Evolutionary conservation across 2,797 vertebrate genomes (phyloP).

Genomic region (Urocyon cinereoargenteus): DNA sequence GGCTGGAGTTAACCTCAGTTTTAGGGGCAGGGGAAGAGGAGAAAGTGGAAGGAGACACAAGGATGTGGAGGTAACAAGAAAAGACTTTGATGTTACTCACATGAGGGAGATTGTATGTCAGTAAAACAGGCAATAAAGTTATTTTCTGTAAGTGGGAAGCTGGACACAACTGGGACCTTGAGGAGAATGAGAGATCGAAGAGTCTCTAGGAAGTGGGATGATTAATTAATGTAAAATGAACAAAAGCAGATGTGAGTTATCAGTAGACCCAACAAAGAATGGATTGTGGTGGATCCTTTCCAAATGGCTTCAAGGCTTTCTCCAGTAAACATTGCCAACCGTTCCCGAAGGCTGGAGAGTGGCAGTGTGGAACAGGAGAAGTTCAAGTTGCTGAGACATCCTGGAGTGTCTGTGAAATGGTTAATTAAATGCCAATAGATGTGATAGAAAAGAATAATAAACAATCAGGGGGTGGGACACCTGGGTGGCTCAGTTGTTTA

Average conservation of each 20-base stretch:
- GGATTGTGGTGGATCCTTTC: background rate
- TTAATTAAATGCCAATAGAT: background rate
- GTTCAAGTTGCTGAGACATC: background rate
- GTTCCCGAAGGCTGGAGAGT: background rate
- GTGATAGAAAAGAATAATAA: background rate
- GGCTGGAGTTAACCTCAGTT: background rate
- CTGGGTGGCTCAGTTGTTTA: too few species aligned
- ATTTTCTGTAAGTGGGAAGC: background rate
- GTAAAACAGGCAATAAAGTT: background rate
- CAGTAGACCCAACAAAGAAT: background rate
- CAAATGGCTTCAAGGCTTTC: background rate
- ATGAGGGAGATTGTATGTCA: background rate
- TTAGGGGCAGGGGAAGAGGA: background rate
- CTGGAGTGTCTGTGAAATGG: background rate
- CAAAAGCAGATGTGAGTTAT: background rate
- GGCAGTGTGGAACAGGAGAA: background rate
- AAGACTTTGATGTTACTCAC: background rate
- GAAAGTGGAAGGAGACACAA: background rate
- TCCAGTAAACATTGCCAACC: background rate
- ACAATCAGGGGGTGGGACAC: background rate
- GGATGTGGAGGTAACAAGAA: background rate
- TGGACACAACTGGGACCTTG: background rate
- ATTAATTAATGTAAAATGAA: background rate
- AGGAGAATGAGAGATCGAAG: background rate
- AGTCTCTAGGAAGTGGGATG: background rate